phyloP scores from a whole-genome alignment of 2,797 vertebrate genomes.

The Lepus oiostolus region DNA sequence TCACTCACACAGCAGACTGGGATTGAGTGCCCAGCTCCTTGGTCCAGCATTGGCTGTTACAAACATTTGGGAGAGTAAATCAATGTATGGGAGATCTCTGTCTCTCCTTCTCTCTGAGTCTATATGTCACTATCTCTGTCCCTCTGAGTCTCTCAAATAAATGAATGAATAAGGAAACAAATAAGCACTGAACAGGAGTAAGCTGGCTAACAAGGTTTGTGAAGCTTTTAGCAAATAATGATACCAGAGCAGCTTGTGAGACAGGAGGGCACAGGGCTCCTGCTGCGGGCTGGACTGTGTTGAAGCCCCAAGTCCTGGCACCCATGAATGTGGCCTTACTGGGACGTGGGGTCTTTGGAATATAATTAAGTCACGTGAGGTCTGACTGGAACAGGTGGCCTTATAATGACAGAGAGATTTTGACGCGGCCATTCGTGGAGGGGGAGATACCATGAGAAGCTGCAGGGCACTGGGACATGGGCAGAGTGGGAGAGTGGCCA shows the following conservation, averaged over 20 bases:
- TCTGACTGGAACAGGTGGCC: not conserved
- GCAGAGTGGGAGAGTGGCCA: too few species aligned
- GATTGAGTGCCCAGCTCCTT: too few species aligned
- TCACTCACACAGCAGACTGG: too few species aligned
- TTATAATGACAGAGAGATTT: not conserved
- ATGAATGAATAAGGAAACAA: too few species aligned
- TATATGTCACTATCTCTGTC: too few species aligned
- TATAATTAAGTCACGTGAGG: not conserved
- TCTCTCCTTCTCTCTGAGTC: too few species aligned
- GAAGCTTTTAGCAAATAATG: not conserved
- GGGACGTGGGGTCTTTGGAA: not conserved
- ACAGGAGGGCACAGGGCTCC: not conserved
- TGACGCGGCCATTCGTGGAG: not conserved
- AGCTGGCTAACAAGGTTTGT: not conserved
- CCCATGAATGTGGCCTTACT: not conserved
- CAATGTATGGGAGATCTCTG: too few species aligned
- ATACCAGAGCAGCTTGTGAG: too few species aligned
- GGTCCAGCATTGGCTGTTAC: too few species aligned
- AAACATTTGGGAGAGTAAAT: too few species aligned
- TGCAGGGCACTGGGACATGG: not conserved
- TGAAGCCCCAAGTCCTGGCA: not conserved
- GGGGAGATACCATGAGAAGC: accelerated
- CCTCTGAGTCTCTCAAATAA: too few species aligned
- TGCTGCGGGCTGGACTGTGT: not conserved
- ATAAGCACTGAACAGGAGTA: not conserved